Conservation (phyloP, 1,140 invertebrate species). For the Calephelis nemesis region DNA sequence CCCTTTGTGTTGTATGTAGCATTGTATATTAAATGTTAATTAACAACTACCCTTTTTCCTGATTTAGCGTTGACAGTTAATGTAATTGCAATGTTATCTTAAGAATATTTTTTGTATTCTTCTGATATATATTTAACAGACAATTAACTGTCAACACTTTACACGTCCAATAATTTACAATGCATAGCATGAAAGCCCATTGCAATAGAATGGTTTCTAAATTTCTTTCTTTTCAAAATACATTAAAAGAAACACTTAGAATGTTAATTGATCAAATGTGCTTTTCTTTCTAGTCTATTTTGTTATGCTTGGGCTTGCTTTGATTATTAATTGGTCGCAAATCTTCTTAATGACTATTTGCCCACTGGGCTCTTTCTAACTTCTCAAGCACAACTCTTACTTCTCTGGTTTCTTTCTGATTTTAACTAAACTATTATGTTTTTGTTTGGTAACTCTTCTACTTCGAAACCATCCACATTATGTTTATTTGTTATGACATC, state of each 20-base stretch:
- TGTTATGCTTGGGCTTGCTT: constrained; percentile 76
- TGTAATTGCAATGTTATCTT: constrained; percentile 31
- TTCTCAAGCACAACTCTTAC: constrained; percentile 54
- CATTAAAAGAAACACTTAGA: constrained; percentile 44
- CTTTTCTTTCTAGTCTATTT: constrained; percentile 59
- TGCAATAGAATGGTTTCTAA: constrained; percentile 48
- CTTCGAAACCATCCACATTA: constrained; percentile 6
- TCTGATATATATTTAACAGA: neutral
- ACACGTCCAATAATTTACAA: constrained; percentile 49
- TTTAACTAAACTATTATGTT: constrained; percentile 28
- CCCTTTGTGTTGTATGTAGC: constrained; percentile 76
- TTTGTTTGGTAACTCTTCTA: constrained; percentile 19
- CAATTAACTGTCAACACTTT: constrained; percentile 69
- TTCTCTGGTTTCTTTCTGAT: constrained; percentile 44
- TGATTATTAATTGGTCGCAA: constrained; percentile 44
- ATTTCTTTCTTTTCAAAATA: constrained; percentile 43
- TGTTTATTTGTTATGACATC: constrained; percentile 40
- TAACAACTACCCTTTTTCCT: constrained; percentile 44
- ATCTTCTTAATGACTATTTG: constrained; percentile 43
- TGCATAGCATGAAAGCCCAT: constrained; percentile 72
- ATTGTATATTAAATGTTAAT: constrained; percentile 66
- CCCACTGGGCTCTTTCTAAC: constrained; percentile 50
- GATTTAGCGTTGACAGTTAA: constrained; percentile 71
- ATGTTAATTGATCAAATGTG: constrained; percentile 50
- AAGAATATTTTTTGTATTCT: neutral